Evolutionary conservation across 92 coral and sea anemone species (phyloP).

Genomic region (Meandrina meandrites): DNA sequence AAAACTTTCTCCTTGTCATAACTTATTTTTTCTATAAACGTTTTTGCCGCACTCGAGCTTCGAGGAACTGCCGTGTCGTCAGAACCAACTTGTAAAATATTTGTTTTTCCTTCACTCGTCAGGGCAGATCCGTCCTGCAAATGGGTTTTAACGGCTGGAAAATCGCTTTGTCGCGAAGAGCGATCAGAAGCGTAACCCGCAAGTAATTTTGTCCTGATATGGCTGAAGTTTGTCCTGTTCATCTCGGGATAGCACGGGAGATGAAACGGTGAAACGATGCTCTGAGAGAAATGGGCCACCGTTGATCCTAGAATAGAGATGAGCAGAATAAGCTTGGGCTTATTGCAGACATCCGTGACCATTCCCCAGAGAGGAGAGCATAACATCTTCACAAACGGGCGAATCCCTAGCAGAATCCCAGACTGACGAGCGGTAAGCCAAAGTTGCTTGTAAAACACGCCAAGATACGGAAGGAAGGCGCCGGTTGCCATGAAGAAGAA

Average conservation of each 20-base stretch:
- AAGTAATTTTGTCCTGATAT: background rate
- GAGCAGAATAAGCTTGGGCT: constrained; percentile 77
- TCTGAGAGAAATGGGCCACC: constrained; percentile 83
- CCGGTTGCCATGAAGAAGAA: constrained; percentile 90
- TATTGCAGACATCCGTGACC: constrained; percentile 70
- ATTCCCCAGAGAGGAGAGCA: constrained; percentile 92
- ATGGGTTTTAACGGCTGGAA: background rate
- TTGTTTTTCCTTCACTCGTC: constrained; percentile 2
- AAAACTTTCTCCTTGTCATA: background rate
- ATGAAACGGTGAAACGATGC: constrained; percentile 83
- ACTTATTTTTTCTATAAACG: background rate
- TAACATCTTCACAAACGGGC: constrained; percentile 82
- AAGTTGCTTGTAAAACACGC: constrained; percentile 86
- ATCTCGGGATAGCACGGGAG: constrained; percentile 77
- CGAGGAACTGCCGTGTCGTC: constrained; percentile 14
- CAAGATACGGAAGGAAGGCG: constrained; percentile 84
- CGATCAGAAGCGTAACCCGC: constrained; percentile 2
- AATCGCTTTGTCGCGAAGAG: constrained; percentile 19
- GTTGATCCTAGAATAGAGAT: constrained; percentile 71
- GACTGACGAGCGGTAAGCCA: constrained; percentile 88
- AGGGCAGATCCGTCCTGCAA: constrained; percentile 3
- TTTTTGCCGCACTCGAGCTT: constrained; percentile 1
- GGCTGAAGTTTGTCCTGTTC: constrained; percentile 38
- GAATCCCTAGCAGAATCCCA: constrained; percentile 80
- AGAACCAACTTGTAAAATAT: constrained; percentile 10